Conservation (phyloP, 2,797 vertebrate species). For the Enteromius argenteus region DNA sequence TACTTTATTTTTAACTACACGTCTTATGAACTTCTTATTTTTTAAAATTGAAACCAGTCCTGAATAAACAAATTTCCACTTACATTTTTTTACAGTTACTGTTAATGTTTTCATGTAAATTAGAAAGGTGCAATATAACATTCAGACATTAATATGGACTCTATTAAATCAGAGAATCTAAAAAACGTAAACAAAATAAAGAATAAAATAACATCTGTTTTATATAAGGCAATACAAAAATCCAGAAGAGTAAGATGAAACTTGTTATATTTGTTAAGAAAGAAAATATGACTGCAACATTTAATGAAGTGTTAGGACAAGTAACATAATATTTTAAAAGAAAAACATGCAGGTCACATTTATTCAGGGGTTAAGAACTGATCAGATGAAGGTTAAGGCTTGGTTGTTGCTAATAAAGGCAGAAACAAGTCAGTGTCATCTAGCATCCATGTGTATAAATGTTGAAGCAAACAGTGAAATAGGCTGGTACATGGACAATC, state of each 20-base stretch:
- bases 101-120: background rate
- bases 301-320: background rate
- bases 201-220: background rate
- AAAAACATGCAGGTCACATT: constrained; percentile 9
- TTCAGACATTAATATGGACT: background rate
- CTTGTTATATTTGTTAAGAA: background rate
- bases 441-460: constrained; percentile 2
- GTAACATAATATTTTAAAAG: background rate
- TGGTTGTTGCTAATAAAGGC: constrained; percentile 7
- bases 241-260: background rate
- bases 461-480: constrained; percentile 4
- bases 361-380: constrained; percentile 30
- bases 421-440: background rate
- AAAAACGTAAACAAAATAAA: background rate
- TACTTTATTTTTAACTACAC: background rate
- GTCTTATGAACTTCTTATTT: background rate
- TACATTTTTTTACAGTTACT: background rate
- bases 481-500: constrained; percentile 14
- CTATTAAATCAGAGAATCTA: background rate
- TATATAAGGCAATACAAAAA: background rate
- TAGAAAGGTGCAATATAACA: background rate
- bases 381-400: constrained; percentile 17
- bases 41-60: background rate
- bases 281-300: background rate
- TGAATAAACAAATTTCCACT: background rate